Evolutionary conservation across 2,888 invertebrate genomes (phyloP).

Genomic region (Drosophila parthenogenetica): DNA sequence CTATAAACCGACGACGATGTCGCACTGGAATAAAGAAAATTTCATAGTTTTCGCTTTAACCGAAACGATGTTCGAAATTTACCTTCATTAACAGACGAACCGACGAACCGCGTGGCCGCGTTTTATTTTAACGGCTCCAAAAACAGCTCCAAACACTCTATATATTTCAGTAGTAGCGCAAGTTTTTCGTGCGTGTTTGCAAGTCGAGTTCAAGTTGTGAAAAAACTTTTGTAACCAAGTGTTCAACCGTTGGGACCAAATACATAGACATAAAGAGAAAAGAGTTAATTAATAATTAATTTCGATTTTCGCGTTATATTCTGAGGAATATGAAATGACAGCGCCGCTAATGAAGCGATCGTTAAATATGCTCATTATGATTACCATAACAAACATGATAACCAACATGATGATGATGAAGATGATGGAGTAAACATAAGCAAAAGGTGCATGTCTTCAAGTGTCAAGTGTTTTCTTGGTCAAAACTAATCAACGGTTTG

Average conservation of each 20-base stretch:
- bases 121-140: slow-evolving; percentile 43
- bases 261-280: neutral
- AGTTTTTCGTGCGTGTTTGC: slow-evolving; percentile 23
- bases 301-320: slow-evolving; percentile 41
- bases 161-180: too few species aligned
- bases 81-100: slow-evolving; percentile 81
- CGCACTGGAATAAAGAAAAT: slow-evolving; percentile 75
- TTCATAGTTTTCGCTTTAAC: slow-evolving; percentile 79
- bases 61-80: slow-evolving; percentile 77
- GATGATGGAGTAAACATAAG: slow-evolving; percentile 21
- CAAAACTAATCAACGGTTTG: slow-evolving; percentile 28
- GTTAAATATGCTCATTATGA: slow-evolving; percentile 11
- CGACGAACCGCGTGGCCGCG: slow-evolving; percentile 74
- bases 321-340: slow-evolving; percentile 32
- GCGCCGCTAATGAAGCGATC: slow-evolving; percentile 27
- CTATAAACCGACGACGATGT: slow-evolving; percentile 29
- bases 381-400: slow-evolving; percentile 1
- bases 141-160: slow-evolving; percentile 1
- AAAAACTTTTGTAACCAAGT: slow-evolving; percentile 20
- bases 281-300: slow-evolving; percentile 65
- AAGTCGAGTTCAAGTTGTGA: slow-evolving; percentile 5
- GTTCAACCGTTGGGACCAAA: slow-evolving; percentile 16
- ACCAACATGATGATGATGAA: slow-evolving; percentile 6
- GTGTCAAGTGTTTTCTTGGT: slow-evolving; percentile 34
- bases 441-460: slow-evolving; percentile 43